Evolutionary conservation across 2,888 invertebrate genomes (phyloP).

Genomic region (Drosophila prolongata): DNA sequence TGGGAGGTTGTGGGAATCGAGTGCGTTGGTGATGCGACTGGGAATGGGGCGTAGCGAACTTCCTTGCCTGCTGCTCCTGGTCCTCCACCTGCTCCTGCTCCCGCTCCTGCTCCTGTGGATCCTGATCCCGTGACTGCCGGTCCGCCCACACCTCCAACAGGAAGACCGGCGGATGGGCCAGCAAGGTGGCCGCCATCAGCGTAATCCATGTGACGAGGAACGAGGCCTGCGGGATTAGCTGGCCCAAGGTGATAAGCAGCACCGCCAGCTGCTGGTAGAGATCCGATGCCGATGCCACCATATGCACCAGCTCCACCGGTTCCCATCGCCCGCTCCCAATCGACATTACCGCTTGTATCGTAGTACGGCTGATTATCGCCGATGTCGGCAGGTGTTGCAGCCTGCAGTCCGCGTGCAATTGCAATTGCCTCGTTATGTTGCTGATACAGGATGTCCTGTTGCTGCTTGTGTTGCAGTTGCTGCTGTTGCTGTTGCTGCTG

Average conservation of each 20-base stretch:
- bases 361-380: conserved; percentile 84
- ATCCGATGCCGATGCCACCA: conserved; percentile 81
- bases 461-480: conserved; percentile 14
- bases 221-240: conserved; percentile 73
- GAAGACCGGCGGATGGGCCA: conserved; percentile 79
- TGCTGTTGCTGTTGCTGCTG: conserved; percentile 43
- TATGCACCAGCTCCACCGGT: conserved; percentile 83
- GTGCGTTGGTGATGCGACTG: conserved; percentile 85
- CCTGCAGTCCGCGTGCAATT: conserved; percentile 77
- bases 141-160: conserved; percentile 29
- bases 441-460: conserved; percentile 47
- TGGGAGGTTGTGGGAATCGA: conserved; percentile 85
- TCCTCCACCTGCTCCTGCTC: conserved; percentile 55
- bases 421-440: conserved; percentile 80
- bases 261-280: conserved; percentile 78
- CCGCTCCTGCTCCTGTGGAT: conserved; percentile 46
- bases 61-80: conserved; percentile 83
- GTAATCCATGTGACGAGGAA: conserved; percentile 82
- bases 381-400: conserved; percentile 75
- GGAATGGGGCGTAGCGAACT: conserved; percentile 86
- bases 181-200: conserved; percentile 82
- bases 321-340: conserved; percentile 84
- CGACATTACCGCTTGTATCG: conserved; percentile 83
- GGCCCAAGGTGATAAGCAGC: conserved; percentile 78
- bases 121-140: background rate